Conservation (phyloP, 2,113 vertebrate genomes). For the Pollimyrus isidori region DNA sequence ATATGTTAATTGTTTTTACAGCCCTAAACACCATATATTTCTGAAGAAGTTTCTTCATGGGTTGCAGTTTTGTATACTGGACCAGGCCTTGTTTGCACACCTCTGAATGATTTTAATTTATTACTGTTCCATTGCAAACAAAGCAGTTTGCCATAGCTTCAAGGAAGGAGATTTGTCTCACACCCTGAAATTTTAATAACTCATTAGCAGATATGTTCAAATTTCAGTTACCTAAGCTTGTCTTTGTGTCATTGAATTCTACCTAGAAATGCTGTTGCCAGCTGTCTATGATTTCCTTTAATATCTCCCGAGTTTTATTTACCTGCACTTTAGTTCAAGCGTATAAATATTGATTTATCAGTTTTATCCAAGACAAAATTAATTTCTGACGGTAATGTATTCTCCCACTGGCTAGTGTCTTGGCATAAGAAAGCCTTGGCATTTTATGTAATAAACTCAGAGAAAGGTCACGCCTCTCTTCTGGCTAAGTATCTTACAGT, state of each 20-base stretch:
- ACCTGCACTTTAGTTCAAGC: background rate
- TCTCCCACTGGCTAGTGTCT: background rate
- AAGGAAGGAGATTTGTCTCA: background rate
- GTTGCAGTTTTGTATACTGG: background rate
- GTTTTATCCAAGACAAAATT: background rate
- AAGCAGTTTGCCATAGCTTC: background rate
- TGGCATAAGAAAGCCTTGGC: background rate
- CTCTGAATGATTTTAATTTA: background rate
- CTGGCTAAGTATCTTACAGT: background rate
- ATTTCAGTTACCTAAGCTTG: conserved; percentile 1
- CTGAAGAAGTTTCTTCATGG: background rate
- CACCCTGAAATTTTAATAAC: background rate
- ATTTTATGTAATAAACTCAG: background rate
- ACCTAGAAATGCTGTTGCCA: background rate
- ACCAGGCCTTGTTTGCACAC: background rate
- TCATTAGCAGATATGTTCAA: background rate
- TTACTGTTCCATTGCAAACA: background rate
- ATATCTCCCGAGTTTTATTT: background rate
- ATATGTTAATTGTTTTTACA: background rate
- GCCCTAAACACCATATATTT: background rate
- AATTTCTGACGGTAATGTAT: background rate
- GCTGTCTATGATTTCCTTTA: background rate
- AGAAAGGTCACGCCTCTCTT: background rate
- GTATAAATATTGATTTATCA: background rate
- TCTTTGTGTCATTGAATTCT: background rate